A percentile compares a stretch with the other conserved stretches of the same genome.
Conservation (phyloP, 2,113 vertebrate genomes). For the Choloepus hoffmanni region DNA sequence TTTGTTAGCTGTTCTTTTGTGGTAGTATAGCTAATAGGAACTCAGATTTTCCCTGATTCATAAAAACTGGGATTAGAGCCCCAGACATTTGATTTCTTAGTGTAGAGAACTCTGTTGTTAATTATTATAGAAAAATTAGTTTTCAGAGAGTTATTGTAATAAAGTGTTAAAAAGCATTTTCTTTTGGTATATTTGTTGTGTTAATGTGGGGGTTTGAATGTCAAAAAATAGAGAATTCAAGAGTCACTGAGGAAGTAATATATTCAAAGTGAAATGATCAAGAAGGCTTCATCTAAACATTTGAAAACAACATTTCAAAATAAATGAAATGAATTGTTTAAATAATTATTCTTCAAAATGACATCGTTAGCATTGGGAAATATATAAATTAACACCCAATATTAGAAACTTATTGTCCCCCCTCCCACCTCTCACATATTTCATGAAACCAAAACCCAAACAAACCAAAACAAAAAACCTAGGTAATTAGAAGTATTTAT, state of each 20-base stretch:
- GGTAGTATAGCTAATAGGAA: neutral
- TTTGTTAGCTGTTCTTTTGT: slow-evolving; percentile 37
- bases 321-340: slow-evolving; percentile 44
- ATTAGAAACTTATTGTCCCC: neutral
- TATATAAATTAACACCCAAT: slow-evolving; percentile 25
- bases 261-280: neutral
- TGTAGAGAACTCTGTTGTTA: slow-evolving; percentile 38
- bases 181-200: neutral
- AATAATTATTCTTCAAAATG: slow-evolving; percentile 60
- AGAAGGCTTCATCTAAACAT: slow-evolving; percentile 37
- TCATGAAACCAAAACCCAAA: neutral
- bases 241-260: neutral
- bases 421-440: neutral
- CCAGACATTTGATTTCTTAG: slow-evolving; percentile 19
- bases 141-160: slow-evolving; percentile 16
- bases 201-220: slow-evolving; percentile 50
- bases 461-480: neutral
- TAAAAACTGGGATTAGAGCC: slow-evolving; percentile 37
- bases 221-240: slow-evolving; percentile 14
- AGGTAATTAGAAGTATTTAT: neutral
- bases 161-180: slow-evolving; percentile 36
- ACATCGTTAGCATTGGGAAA: neutral
- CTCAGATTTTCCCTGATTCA: slow-evolving; percentile 31
- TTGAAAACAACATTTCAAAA: neutral
- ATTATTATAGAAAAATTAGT: neutral